Base-by-base conservation (phyloP, 1,140 invertebrate species). In the Drosophila tristis region DNA sequence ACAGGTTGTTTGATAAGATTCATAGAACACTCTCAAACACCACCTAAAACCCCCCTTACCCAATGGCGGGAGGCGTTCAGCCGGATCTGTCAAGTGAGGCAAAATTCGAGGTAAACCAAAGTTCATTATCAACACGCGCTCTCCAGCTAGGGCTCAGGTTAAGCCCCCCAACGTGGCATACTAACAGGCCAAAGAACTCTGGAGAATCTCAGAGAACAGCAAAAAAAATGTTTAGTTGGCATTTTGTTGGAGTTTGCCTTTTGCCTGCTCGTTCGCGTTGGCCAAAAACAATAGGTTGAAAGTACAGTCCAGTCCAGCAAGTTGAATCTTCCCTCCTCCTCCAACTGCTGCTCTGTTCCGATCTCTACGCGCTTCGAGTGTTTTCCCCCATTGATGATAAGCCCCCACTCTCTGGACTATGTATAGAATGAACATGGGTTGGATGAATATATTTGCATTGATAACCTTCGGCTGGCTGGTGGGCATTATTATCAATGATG, bases 351-450 rank as follows among this genome's bases (percentile, higher is more conserved):
- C 16, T 50, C 20, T 26, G 57, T 71, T 71, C 23, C 70, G 50
- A 70, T 71, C 65, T 50, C 15, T 5, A 29, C 8, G 42, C 50
- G 6, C 35, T 70, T 57, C 65, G 51, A 68, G 64, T 68, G 66
- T 29, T 56, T 70, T 39, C 11, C 15, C 25, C 65, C 66, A 70
- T 71, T 67, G 67, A 71, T 71, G 67, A 71, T 71, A 70, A 71
- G 67, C 65, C 25, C 2, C 44, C 64, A 68, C 35, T 66, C 63
- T 20, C 44, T 39, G 50, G 8, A 67, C 51, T 48, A 70, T 70
- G 11, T 25, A 70, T 68, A 49, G 51, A 70, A 66, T 70, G 51
- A 70, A 57, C 25, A 16, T 45, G 59, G 13, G 15, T 26, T 63
- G 42, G 50, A 50, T 23, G 54, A 49, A 4, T 26, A 16, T 20